These are phyloP conservation scores for Merops nubicus DNA, from an alignment of 2,113 vertebrate species.

Conservation along the genomic window DNA sequence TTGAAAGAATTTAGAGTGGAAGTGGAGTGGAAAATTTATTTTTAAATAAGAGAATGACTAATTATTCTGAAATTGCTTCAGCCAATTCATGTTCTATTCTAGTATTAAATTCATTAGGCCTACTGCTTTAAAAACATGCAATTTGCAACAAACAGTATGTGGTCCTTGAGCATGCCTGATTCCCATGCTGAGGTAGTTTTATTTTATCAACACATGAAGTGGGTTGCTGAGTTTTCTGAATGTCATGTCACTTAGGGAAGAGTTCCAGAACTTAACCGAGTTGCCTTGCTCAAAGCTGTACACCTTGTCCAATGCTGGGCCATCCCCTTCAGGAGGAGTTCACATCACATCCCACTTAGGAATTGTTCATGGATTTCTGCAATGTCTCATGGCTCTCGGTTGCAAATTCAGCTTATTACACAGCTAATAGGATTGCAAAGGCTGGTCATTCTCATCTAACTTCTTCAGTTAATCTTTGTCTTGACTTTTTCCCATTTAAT, in stretches of 20 bases:
- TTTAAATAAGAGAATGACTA: conserved; percentile 19
- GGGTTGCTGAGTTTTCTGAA: background rate
- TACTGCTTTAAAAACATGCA: background rate
- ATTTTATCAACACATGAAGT: background rate
- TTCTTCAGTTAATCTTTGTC: background rate
- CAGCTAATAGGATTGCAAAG: background rate
- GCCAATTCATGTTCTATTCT: background rate
- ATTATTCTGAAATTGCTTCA: conserved; percentile 19
- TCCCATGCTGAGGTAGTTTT: background rate
- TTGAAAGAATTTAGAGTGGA: conserved; percentile 1
- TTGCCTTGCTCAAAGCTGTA: background rate
- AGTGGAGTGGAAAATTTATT: conserved; percentile 32
- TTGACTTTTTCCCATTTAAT: background rate
- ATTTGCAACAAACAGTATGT: background rate
- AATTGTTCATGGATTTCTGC: background rate
- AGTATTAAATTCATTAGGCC: background rate
- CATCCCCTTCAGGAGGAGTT: background rate
- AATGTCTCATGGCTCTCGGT: background rate
- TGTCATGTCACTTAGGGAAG: background rate
- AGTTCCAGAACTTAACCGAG: background rate
- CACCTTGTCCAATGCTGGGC: background rate
- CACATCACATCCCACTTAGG: background rate
- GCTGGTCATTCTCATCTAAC: background rate
- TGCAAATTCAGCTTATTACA: background rate
- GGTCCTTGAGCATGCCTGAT: background rate